Percentiles rank a stretch among this genome's conserved stretches.
Conservation (phyloP, 35 echinoderm and acorn worm species). For the Lytechinus pictus region DNA sequence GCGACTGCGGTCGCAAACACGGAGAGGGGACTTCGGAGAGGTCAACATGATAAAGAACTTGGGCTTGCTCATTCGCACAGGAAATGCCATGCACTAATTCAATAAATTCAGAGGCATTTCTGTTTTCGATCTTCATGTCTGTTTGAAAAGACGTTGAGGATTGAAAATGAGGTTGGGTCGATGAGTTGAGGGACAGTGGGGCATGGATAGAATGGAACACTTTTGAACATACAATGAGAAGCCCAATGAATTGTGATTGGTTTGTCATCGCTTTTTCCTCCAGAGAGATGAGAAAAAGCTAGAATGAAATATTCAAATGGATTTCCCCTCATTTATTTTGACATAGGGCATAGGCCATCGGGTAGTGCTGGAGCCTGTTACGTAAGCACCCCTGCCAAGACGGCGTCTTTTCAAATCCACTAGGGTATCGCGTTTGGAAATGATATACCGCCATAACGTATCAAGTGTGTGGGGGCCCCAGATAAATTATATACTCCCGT, state of each 20-base stretch:
- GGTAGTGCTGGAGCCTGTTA: not conserved
- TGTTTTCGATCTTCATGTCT: not conserved
- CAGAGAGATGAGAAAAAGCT: not conserved
- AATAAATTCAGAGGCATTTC: not conserved
- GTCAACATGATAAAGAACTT: not conserved
- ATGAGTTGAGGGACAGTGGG: not conserved
- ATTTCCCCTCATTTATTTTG: too few relatives aligned
- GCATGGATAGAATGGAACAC: not conserved
- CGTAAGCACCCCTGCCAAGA: not conserved
- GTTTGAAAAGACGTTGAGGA: not conserved
- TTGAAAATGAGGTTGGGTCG: not conserved
- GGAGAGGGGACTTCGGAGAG: not conserved
- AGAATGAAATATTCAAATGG: not conserved
- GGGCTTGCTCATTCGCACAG: not conserved
- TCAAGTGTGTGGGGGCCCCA: not conserved
- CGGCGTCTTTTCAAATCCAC: not conserved
- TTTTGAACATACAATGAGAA: not conserved
- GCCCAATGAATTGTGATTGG: not conserved
- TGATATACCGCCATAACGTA: not conserved
- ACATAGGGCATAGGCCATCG: too few relatives aligned
- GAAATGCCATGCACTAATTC: slow-evolving; percentile 6
- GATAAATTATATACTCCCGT: too few relatives aligned
- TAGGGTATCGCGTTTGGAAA: not conserved
- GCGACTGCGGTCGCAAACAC: not conserved
- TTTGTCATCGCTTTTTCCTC: not conserved